A percentile compares a stretch with the other conserved stretches of the same genome.
These are phyloP conservation scores for Magallana gigas DNA, from an alignment of 1,140 invertebrate genomes.

Conservation along the genomic window DNA sequence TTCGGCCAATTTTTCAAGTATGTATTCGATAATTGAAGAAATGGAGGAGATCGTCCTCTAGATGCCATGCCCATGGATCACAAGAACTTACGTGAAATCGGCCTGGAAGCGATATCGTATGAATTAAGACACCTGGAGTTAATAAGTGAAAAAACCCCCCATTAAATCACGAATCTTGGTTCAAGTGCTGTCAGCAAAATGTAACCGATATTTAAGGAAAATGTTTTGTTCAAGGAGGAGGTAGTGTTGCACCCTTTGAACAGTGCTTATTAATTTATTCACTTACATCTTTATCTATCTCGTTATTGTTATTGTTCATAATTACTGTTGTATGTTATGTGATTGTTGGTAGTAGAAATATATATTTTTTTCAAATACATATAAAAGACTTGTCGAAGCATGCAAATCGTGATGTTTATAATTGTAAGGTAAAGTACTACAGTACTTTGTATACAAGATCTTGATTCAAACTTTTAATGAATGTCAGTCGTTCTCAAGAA, in stretches of 20 bases:
- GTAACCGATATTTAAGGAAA: background rate
- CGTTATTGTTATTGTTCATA: background rate
- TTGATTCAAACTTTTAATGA: too few relatives aligned
- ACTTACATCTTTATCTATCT: background rate
- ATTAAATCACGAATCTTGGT: too few relatives aligned
- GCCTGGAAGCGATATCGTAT: background rate
- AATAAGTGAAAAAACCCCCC: too few relatives aligned
- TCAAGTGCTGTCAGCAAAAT: background rate
- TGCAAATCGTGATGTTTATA: too few relatives aligned
- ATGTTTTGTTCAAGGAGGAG: background rate
- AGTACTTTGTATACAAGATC: too few relatives aligned
- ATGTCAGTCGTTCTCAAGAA: too few relatives aligned
- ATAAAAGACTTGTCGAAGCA: too few relatives aligned
- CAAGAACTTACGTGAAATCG: background rate
- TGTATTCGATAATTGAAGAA: background rate
- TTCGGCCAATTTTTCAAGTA: background rate
- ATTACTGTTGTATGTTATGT: too few relatives aligned
- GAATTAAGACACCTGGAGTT: background rate
- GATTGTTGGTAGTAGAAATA: too few relatives aligned
- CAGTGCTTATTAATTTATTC: background rate
- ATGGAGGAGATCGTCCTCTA: background rate
- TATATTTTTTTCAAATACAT: too few relatives aligned
- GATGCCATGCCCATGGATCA: background rate
- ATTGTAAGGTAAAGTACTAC: too few relatives aligned
- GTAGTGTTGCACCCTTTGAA: background rate